Base-by-base conservation (phyloP, 2,888 invertebrate species). In the Caradrina clavipalpis region DNA sequence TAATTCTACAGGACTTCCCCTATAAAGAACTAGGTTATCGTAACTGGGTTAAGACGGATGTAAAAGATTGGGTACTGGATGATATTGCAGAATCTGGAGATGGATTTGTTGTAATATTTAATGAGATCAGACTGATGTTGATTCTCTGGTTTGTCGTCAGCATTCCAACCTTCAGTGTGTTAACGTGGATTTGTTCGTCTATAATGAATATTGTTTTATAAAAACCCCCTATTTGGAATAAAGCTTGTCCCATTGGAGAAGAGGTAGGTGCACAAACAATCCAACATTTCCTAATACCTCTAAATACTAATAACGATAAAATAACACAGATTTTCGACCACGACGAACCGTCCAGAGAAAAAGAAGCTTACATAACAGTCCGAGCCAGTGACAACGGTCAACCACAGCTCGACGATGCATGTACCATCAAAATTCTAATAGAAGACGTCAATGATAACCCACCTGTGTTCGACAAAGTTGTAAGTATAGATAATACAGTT, bases 371-470 rank as follows among this genome's bases (percentile, higher is more conserved):
- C 88, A 96, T 98, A 60, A 99, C 98, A 45, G 98, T 99, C 10
- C 97, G 98, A 90, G 99, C 99, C 0, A 98, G 98, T 69, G 99
- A 99, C 94, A 98, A 99, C 91, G 99, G 99, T 0, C 97, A 97
- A 81, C 99, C 99, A 0, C 97, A 98, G 58, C 95, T 99, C 63
- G 98, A 98, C 85, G 99, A 99, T 87, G 98, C 98, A 66, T 99
- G 99, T 93, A 99, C 99, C 7, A 98, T 99, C 91, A 98, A 98
- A 96, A 98, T 99, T 66, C 97, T 97, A 77, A 98, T 99, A 79
- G 97, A 97, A 88, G 99, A 99, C 93, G 97, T 98, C 89, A 99
- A 99, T 94, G 99, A 99, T 92, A 99, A 99, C 89, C 96, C 94
- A 19, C 98, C 98, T 6, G 97, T 97, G 83, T 98, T 98, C 94